phyloP scores from a whole-genome alignment of 2,888 invertebrate species.

The Netelia melanura region DNA sequence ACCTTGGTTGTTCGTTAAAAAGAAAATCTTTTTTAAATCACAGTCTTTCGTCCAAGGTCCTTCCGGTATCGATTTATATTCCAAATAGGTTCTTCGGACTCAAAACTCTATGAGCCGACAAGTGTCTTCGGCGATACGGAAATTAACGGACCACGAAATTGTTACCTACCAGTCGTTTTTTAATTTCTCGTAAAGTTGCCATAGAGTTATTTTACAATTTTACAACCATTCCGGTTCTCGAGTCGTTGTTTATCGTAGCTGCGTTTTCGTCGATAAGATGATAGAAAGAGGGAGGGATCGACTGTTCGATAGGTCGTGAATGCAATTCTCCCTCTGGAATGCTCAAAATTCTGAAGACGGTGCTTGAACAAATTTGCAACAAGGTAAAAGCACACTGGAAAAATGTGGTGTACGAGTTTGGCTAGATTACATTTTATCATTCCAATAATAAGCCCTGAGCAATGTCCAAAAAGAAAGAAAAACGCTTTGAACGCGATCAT shows the following conservation, averaged over 20 bases:
- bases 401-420: slow-evolving; percentile 5
- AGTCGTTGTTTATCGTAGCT: slow-evolving; percentile 36
- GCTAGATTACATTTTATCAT: slow-evolving; percentile 44
- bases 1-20: too few relatives aligned
- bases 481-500: slow-evolving; percentile 28
- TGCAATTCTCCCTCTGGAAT: slow-evolving; percentile 20
- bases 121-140: slow-evolving; percentile 10
- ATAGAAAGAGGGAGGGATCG: neutral
- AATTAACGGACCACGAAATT: slow-evolving; percentile 9
- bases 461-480: slow-evolving; percentile 19
- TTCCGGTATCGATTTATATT: slow-evolving; percentile 19
- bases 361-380: slow-evolving; percentile 42
- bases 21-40: neutral
- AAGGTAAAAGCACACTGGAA: neutral
- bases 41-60: neutral
- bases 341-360: slow-evolving; percentile 58
- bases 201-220: slow-evolving; percentile 11
- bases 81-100: neutral
- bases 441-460: slow-evolving; percentile 38
- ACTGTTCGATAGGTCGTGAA: slow-evolving; percentile 1
- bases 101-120: neutral
- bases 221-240: slow-evolving; percentile 22
- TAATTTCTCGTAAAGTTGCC: slow-evolving; percentile 27
- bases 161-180: slow-evolving; percentile 11
- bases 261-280: slow-evolving; percentile 28